A percentile compares a stretch with the other conserved stretches of the same genome.
These are phyloP conservation scores for Zenarchopterus dispar DNA, from an alignment of 2,797 vertebrate genomes.

Conservation along the genomic window DNA sequence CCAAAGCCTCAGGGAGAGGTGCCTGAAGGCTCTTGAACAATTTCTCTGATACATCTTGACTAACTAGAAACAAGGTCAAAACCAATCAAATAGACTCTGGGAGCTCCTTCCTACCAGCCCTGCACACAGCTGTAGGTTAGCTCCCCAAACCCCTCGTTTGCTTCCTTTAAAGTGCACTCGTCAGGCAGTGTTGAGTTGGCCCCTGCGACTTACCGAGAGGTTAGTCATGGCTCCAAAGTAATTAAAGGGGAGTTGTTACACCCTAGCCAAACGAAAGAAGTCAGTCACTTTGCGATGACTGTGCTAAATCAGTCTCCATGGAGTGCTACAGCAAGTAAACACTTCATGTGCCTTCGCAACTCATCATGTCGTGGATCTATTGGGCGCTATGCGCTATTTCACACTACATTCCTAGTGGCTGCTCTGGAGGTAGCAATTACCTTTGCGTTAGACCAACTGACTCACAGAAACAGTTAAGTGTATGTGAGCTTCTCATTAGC, in stretches of 20 bases:
- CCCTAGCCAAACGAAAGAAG: conserved; percentile 82
- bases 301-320: conserved; percentile 82
- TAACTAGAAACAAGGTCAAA: conserved; percentile 80
- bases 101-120: conserved; percentile 68
- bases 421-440: conserved; percentile 80
- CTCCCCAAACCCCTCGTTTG: conserved; percentile 75
- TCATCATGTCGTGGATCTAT: conserved; percentile 81
- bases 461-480: conserved; percentile 79
- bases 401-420: conserved; percentile 78
- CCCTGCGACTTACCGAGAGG: conserved; percentile 74
- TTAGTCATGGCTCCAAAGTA: conserved; percentile 83
- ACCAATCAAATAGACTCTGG: conserved; percentile 75
- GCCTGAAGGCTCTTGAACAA: conserved; percentile 68
- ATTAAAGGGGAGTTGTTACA: conserved; percentile 85
- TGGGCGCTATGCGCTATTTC: conserved; percentile 80
- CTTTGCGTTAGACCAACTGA: conserved; percentile 79
- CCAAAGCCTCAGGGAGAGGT: conserved; percentile 67
- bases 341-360: conserved; percentile 79
- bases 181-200: conserved; percentile 74
- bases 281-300: conserved; percentile 82
- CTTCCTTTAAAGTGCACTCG: conserved; percentile 75
- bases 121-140: conserved; percentile 62
- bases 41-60: conserved; percentile 76
- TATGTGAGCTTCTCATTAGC: conserved; percentile 72
- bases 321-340: conserved; percentile 79